Evolutionary conservation across 2,888 invertebrate species (phyloP).

Genomic region (Drosophila phalerata): DNA sequence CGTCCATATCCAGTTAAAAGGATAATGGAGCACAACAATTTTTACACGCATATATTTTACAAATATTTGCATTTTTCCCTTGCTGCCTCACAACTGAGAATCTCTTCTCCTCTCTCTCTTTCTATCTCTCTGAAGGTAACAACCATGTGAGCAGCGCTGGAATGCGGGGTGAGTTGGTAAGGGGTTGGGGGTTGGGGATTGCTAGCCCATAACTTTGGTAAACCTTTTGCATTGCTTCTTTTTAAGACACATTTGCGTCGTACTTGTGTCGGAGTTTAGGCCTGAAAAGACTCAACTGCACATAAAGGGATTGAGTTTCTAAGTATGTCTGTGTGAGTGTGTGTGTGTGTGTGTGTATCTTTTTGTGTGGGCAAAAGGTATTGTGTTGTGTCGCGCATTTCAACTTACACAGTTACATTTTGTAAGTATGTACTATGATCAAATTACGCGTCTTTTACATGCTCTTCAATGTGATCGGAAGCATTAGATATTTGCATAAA

Average conservation of each 20-base stretch:
- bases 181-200: not conserved
- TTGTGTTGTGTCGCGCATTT: conserved; percentile 54
- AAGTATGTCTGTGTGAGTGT: conserved; percentile 6
- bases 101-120: conserved; percentile 14
- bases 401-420: conserved; percentile 1
- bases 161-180: not conserved
- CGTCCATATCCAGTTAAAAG: conserved; percentile 80
- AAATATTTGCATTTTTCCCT: conserved; percentile 81
- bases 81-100: conserved; percentile 69
- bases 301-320: conserved; percentile 64
- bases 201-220: conserved; percentile 74
- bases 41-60: conserved; percentile 83
- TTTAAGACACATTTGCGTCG: conserved; percentile 64
- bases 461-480: conserved; percentile 61
- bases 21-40: conserved; percentile 83
- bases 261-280: conserved; percentile 51
- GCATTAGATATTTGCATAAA: conserved; percentile 45
- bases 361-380: conserved; percentile 33
- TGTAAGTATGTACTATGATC: conserved; percentile 53
- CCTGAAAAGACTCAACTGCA: conserved; percentile 65
- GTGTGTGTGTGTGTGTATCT: conserved; percentile 6
- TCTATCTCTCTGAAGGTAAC: conserved; percentile 20
- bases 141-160: conserved; percentile 11
- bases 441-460: conserved; percentile 63
- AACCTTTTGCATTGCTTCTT: conserved; percentile 72